Conservation (phyloP, 2,797 vertebrate species). For the Muscicapa striata region DNA sequence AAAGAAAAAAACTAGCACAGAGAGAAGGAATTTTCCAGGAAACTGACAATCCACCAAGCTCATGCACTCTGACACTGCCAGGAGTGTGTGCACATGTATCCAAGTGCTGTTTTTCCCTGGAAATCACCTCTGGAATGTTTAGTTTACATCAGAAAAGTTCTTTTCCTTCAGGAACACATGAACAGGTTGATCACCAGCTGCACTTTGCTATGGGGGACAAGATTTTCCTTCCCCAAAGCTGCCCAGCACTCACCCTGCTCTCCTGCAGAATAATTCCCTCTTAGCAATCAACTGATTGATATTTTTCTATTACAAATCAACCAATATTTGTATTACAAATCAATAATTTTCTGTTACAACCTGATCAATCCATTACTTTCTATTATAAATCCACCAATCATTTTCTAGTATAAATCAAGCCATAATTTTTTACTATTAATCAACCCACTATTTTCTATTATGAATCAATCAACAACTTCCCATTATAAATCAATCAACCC, state of each 20-base stretch:
- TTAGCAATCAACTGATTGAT: neutral
- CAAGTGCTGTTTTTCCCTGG: fast-evolving
- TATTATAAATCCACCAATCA: neutral
- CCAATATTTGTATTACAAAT: neutral
- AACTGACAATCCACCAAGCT: fast-evolving
- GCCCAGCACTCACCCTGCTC: fast-evolving
- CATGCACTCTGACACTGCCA: fast-evolving
- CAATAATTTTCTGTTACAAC: neutral
- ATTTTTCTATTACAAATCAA: neutral
- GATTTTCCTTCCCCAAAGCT: neutral
- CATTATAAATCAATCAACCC: neutral
- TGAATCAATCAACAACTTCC: too few relatives aligned
- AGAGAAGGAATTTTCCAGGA: neutral
- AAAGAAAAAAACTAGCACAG: neutral
- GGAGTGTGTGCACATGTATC: fast-evolving
- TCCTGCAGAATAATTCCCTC: too few relatives aligned
- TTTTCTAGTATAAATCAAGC: neutral
- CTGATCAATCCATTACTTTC: neutral
- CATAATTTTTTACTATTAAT: too few relatives aligned
- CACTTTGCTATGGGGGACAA: neutral
- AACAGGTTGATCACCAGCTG: neutral
- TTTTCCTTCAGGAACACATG: neutral
- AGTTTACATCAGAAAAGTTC: fast-evolving
- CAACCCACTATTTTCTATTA: too few relatives aligned
- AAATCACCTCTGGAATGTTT: neutral